Evolutionary conservation across 1,140 invertebrate species (phyloP), one percentile per base, ranked within the genome.

Genomic region (Phymastichus coffea): DNA sequence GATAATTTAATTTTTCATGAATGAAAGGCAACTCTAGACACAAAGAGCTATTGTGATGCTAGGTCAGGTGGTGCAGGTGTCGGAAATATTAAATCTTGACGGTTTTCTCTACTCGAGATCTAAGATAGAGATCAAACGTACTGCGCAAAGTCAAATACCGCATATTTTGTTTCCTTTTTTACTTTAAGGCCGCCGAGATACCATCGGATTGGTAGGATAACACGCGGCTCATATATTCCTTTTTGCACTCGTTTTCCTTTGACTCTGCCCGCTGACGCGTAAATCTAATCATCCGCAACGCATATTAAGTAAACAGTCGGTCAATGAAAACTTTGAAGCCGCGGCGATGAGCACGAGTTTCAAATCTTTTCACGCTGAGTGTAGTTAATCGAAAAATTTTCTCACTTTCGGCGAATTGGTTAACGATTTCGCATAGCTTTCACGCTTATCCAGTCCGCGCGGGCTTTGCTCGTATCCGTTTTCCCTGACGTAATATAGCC

Each of bases 401-500:
- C 48, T 51, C 48, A 51, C 48, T 51, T 51, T 51, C 48, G 41
- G 37, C n/a, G 38, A 53, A 53, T 30, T 41, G n/a, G n/a, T n/a
- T 38, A 40, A 53, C 49, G 49, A 4, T 25, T 40, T 38, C 20
- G n/a, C 20, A n/a, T n/a, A 14, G 51, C 33, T 38, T 53, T 35
- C 23, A 19, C 51, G 51, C 41, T 53, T 53, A 53, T 53, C 20
- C 38, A 52, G 33, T 52, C 20, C 35, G 12, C n/a, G n/a, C n/a
- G n/a, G n/a, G 51, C 37, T 53, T 53, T 8, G 51, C 38, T 35
- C 51, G 40, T n/a, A 41, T 53, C 51, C 51, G 30, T 53, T 53
- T 53, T 28, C 51, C 15, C 23, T n/a, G n/a, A n/a, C n/a, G 26
- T 53, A 35, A 53, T 48, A 48, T 48, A 48, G 26, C 46, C 17